Conservation (phyloP, 2,113 vertebrate species). For the Rhipidura dahli region DNA sequence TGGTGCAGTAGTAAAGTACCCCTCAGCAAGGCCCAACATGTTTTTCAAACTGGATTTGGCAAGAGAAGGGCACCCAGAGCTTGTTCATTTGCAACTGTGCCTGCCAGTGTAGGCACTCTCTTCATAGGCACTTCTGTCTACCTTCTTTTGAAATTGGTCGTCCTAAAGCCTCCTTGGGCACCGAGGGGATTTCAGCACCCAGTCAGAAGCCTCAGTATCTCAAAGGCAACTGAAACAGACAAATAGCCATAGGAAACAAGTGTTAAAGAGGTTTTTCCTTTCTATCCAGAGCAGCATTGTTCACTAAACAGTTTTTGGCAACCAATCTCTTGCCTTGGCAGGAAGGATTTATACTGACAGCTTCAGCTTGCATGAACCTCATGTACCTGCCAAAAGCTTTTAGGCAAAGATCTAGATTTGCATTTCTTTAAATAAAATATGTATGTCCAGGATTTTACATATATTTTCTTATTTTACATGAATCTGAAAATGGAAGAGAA, state of each 20-base stretch:
- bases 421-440: conserved; percentile 21
- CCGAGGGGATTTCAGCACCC: background rate
- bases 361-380: conserved; percentile 26
- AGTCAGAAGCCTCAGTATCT: background rate
- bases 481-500: background rate
- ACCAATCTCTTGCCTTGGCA: background rate
- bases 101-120: background rate
- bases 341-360: background rate
- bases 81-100: background rate
- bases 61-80: background rate
- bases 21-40: background rate
- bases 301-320: background rate
- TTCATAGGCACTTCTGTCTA: background rate
- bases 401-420: conserved; percentile 22
- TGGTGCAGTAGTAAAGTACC: background rate
- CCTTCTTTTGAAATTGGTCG: background rate
- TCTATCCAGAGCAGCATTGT: background rate
- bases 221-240: background rate
- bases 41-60: background rate
- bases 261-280: background rate
- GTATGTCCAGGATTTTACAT: background rate
- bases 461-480: background rate
- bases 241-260: background rate
- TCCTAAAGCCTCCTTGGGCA: background rate
- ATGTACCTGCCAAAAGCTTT: conserved; percentile 48